Percentiles rank a stretch among this genome's conserved stretches.
Evolutionary conservation across 2,888 invertebrate genomes (phyloP).

Genomic region (Diabrotica balteata): DNA sequence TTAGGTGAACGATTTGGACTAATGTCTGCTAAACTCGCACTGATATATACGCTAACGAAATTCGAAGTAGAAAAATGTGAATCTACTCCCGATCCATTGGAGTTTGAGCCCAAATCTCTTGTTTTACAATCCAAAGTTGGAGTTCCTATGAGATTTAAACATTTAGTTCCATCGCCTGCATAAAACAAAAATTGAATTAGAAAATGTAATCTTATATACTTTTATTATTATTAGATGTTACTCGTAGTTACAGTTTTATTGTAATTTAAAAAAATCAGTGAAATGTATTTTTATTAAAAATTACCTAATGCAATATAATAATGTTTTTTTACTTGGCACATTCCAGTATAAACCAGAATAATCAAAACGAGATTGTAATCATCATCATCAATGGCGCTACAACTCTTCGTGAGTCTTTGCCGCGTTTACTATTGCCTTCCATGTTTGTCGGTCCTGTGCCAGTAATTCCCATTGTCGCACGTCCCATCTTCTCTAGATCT

Average conservation of each 20-base stretch:
- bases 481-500: no score
- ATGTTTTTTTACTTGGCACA: not conserved
- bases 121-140: constrained; percentile 41
- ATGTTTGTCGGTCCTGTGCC: no score
- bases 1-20: constrained; percentile 44
- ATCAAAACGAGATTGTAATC: no score
- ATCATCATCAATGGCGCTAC: no score
- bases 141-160: constrained; percentile 38
- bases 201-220: not conserved
- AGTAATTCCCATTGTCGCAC: no score
- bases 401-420: no score
- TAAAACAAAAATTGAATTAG: not conserved
- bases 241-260: not conserved
- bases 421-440: no score
- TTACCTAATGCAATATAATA: not conserved
- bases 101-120: constrained; percentile 41
- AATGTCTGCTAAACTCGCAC: constrained; percentile 37
- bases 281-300: constrained; percentile 27
- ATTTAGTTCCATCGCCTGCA: constrained; percentile 5
- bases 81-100: constrained; percentile 41
- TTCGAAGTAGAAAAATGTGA: constrained; percentile 39
- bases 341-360: no score
- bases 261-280: not conserved
- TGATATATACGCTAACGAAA: constrained; percentile 39
- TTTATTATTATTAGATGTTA: no score